Evolutionary conservation across 2,888 invertebrate genomes (phyloP).

Genomic region (Dendrolimus pini): DNA sequence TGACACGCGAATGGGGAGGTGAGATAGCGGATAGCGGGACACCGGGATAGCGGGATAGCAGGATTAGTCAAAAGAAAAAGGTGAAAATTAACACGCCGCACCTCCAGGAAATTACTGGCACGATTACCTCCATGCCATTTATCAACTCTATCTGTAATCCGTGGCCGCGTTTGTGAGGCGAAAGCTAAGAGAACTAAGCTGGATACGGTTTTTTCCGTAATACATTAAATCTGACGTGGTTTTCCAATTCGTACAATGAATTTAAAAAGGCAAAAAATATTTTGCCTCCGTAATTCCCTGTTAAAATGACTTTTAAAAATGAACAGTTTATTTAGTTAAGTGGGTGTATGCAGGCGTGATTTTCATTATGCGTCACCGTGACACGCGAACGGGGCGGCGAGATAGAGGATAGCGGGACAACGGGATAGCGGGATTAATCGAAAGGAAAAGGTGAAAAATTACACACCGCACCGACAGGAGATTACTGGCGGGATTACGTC

Average conservation of each 20-base stretch:
- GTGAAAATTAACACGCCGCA: conserved; percentile 49
- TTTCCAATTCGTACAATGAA: no score
- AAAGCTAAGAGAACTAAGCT: conserved; percentile 3
- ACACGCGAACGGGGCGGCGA: not conserved
- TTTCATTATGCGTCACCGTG: not conserved
- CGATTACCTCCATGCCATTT: conserved; percentile 45
- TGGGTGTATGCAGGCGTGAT: not conserved
- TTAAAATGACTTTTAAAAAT: not conserved
- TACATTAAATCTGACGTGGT: no score
- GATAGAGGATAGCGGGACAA: conserved; percentile 1
- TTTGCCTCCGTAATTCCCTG: no score
- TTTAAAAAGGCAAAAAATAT: no score
- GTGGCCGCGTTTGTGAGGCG: conserved; percentile 8
- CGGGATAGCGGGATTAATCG: conserved; percentile 28
- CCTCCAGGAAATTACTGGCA: conserved; percentile 38
- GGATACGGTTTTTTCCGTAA: no score
- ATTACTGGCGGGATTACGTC: conserved; percentile 44
- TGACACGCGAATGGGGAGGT: not conserved
- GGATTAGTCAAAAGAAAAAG: conserved; percentile 42
- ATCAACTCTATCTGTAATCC: conserved; percentile 47
- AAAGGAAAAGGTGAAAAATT: conserved; percentile 51
- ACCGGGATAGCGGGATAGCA: conserved; percentile 9
- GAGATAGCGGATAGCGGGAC: conserved; percentile 1
- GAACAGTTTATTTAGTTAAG: not conserved
- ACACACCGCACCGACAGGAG: conserved; percentile 36